Base-by-base conservation (phyloP, 1,140 invertebrate species). In the Samia ricini region DNA sequence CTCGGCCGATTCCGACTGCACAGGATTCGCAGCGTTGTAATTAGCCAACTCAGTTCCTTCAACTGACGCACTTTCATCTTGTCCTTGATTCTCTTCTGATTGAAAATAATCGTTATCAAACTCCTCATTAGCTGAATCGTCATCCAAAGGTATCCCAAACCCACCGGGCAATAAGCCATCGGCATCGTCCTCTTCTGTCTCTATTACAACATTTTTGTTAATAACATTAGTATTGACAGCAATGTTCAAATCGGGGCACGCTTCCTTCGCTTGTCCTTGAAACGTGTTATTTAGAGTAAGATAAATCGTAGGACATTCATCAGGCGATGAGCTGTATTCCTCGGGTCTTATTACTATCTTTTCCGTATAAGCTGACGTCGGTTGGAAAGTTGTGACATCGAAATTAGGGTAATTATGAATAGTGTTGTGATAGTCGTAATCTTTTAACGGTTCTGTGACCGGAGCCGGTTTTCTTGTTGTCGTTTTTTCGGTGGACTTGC, bases 211-310 rank as follows among this genome's bases (percentile, higher is more conserved):
- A 42, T 89, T 88, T 73, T 89, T 88, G 54, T 89, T 89, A 10
- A 89, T 69, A 22, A 89, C 87, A 68, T 89, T 89, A 23, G 87
- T 89, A 26, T 89, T 89, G 5, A 89, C 85, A 29, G 85, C 85
- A 50, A 90, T 90, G 69, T 90, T 88, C 57, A 90, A 73, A 74
- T 90, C 88, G n/a, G 88, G 88, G 63, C 88, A 90, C 8, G 79
- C 84, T 65, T 90, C 85, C 66, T 90, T 90, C 23, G 60, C 88
- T 72, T 90, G 83, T 0, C 84, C 88, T 84, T 90, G 84, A 68
- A 90, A 90, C 21, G 88, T 88, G 54, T 90, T 90, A 54, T 90
- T 90, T 52, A 90, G 66, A 52, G 85, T 86, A 8, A 90, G 59
- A 60, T 76, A 90, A 61, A 90, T 88, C 5, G 87, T 90, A 3